These are phyloP conservation scores for Endotricha flammealis DNA, from an alignment of 2,888 invertebrate genomes.

Conservation along the genomic window DNA sequence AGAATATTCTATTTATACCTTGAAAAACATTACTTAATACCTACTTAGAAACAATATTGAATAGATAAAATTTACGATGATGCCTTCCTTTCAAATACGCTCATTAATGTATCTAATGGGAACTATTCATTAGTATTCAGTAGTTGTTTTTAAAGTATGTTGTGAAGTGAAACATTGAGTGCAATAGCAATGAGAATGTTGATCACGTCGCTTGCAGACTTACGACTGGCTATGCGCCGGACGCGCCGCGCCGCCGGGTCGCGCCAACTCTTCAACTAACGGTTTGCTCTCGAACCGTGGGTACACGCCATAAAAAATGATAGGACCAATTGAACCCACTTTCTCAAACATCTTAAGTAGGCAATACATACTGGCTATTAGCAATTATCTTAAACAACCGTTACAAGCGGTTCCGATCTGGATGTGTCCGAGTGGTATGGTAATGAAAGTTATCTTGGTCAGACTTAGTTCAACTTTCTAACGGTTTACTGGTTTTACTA, in stretches of 20 bases:
- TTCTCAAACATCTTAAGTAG: conserved; percentile 17
- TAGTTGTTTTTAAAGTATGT: no score
- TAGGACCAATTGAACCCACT: conserved; percentile 26
- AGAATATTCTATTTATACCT: no score
- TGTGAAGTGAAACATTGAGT: conserved; percentile 20
- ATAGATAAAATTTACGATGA: no score
- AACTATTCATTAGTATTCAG: no score
- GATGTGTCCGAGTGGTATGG: neutral
- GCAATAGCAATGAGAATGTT: conserved; percentile 12
- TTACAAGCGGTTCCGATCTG: neutral
- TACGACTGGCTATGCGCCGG: conserved; percentile 22
- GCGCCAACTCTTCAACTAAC: conserved; percentile 53
- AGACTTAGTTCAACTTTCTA: no score
- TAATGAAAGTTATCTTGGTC: no score
- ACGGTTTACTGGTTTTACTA: no score
- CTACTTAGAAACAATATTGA: no score
- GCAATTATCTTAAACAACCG: conserved; percentile 7
- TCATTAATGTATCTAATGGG: no score
- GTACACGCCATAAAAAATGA: conserved; percentile 34
- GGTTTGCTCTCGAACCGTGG: conserved; percentile 38
- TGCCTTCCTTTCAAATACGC: no score
- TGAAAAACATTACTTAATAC: no score
- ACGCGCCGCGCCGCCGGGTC: conserved; percentile 7
- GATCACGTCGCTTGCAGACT: conserved; percentile 27
- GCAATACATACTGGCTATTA: conserved; percentile 10